Evolutionary conservation across 2,797 vertebrate genomes (phyloP).

Genomic region (Crotalus adamanteus): DNA sequence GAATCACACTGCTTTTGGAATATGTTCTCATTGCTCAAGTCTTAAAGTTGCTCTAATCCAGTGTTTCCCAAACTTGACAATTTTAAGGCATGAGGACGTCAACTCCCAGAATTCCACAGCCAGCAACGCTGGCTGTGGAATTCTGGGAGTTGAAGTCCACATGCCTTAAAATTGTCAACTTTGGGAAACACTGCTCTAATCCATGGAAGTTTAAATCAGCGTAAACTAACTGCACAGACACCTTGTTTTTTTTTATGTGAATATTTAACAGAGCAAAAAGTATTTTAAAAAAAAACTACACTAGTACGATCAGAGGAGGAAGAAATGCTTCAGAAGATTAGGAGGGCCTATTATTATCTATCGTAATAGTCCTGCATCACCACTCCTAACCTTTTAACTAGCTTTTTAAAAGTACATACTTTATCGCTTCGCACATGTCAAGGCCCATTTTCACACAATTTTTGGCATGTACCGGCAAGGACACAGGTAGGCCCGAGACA

Average conservation of each 20-base stretch:
- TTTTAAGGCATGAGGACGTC: too few species aligned
- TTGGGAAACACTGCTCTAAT: not conserved
- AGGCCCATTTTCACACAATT: constrained; percentile 99
- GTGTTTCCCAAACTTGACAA: too few species aligned
- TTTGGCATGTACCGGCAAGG: constrained; percentile 91
- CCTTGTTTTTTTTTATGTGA: not conserved
- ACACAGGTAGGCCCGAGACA: constrained; percentile 94
- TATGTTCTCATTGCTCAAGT: not conserved
- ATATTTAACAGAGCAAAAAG: not conserved
- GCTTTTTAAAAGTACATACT: constrained; percentile 77
- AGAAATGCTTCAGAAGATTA: not conserved
- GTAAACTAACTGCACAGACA: not conserved
- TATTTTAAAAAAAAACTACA: not conserved
- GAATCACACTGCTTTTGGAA: too few species aligned
- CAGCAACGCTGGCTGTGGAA: too few species aligned
- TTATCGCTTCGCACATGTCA: constrained; percentile 98
- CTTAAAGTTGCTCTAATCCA: not conserved
- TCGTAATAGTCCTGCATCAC: not conserved
- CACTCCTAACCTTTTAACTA: not conserved
- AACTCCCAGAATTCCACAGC: too few species aligned
- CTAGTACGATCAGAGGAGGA: not conserved
- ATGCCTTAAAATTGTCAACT: too few species aligned
- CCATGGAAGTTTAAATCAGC: not conserved
- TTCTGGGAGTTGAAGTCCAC: too few species aligned
- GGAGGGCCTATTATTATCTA: not conserved